Conservation (phyloP, 2,797 vertebrate genomes). For the Adelosebastes latens region DNA sequence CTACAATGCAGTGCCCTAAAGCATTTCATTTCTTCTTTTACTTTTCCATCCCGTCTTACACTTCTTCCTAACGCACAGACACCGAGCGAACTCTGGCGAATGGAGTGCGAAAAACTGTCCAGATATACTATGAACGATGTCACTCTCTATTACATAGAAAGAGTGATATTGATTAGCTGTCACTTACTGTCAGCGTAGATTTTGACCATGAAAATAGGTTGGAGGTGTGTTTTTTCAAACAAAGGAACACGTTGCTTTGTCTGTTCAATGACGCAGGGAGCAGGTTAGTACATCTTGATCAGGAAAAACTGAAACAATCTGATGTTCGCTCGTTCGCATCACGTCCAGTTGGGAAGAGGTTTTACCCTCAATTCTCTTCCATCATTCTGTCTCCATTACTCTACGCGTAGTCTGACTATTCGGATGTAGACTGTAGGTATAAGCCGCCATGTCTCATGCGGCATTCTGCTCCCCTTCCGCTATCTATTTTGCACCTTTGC, state of each 20-base stretch:
- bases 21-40: neutral
- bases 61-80: neutral
- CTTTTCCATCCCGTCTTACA: neutral
- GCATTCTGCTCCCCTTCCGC: neutral
- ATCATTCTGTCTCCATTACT: constrained; percentile 2
- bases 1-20: neutral
- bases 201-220: no score
- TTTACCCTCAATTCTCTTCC: neutral
- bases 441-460: neutral
- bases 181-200: no score
- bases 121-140: accelerated
- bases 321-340: no score
- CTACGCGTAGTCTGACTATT: neutral
- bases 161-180: neutral
- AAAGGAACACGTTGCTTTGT: no score
- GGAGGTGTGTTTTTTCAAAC: no score
- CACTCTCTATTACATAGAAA: neutral
- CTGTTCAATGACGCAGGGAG: no score
- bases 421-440: neutral
- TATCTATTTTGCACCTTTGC: neutral
- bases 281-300: no score
- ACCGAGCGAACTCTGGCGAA: no score
- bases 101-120: neutral
- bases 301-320: no score
- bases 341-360: no score